Evolutionary conservation across 2,797 vertebrate genomes (phyloP), one percentile per base, ranked within the genome.

Genomic region (Darevskia mixta): DNA sequence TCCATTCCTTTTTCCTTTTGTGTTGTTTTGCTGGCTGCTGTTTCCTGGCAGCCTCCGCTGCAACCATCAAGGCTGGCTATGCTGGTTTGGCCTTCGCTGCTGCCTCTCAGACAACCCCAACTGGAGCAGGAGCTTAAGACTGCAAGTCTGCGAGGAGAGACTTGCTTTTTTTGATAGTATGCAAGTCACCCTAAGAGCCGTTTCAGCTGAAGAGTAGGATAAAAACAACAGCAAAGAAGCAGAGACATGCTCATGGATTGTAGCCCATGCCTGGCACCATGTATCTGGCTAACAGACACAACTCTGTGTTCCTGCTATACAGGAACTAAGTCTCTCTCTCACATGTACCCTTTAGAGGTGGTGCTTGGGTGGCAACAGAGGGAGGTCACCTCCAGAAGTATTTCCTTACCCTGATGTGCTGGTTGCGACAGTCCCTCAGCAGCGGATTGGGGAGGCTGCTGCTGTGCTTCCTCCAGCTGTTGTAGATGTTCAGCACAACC

Each of bases 401-500:
- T 0, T 72, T 32, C 73, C 61, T 76, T 95, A 99, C 99, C 97
- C 95, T 97, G 88, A 99, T 98, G 95, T 99, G 98, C 79, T 97
- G 95, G 92, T 98, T 97, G 92, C 97, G 98, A 83, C 98, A 98
- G 94, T 99, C 98, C 55, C 98, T 96, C 41, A 99, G 97, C 43
- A 99, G 94, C 0, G 99, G 98, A 92, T 99, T 99, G 81, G 99
- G 99, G 78, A 99, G 97, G 71, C 98, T 98, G 2, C 97, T 97
- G 91, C 98, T 99, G 82, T 99, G 98, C 90, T 98, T 98, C 90
- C 99, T 98, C 99, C 99, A 99, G 95, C 91, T 97, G 92, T 97
- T 97, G 90, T 98, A 98, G 88, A 98, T 97, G 78, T 97, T 98
- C 91, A 99, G 97, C 2, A 99, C 98, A 45, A 99, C 98, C 55